These are phyloP conservation scores for Lomographa bimaculata DNA, from an alignment of 2,888 invertebrate species.

Conservation along the genomic window DNA sequence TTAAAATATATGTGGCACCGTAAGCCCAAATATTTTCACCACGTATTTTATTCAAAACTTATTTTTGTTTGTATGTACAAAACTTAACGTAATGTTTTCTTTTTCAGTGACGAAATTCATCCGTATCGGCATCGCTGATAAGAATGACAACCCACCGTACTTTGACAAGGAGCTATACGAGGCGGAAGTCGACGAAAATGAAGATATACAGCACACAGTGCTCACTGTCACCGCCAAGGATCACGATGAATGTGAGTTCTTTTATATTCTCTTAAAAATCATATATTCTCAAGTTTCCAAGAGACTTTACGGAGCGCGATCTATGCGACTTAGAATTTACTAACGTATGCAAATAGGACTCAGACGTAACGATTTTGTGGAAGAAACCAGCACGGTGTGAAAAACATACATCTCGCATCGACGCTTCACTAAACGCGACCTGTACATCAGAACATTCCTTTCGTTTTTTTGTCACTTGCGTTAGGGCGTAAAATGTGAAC, in stretches of 20 bases:
- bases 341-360: conserved; percentile 6
- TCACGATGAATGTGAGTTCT: conserved; percentile 98
- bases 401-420: conserved; percentile 9
- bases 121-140: conserved; percentile 98
- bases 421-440: conserved; percentile 14
- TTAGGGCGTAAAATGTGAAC: conserved; percentile 1
- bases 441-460: conserved; percentile 11
- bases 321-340: conserved; percentile 1
- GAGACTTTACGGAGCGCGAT: conserved; percentile 1
- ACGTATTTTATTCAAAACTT: too few relatives aligned
- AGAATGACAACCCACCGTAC: conserved; percentile 99
- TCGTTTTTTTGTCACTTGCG: conserved; percentile 4
- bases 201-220: conserved; percentile 98
- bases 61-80: too few relatives aligned
- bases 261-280: conserved; percentile 20
- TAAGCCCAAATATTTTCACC: too few relatives aligned
- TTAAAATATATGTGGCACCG: too few relatives aligned
- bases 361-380: conserved; percentile 18
- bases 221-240: conserved; percentile 99
- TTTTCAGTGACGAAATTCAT: conserved; percentile 98
- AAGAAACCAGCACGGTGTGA: conserved; percentile 18
- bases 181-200: conserved; percentile 99
- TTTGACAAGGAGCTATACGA: conserved; percentile 98
- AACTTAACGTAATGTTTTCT: too few relatives aligned
- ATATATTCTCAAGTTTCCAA: conserved; percentile 6